Evolutionary conservation across 2,888 invertebrate genomes (phyloP), one percentile per base, ranked within the genome.

Genomic region (Cephonodes hylas): DNA sequence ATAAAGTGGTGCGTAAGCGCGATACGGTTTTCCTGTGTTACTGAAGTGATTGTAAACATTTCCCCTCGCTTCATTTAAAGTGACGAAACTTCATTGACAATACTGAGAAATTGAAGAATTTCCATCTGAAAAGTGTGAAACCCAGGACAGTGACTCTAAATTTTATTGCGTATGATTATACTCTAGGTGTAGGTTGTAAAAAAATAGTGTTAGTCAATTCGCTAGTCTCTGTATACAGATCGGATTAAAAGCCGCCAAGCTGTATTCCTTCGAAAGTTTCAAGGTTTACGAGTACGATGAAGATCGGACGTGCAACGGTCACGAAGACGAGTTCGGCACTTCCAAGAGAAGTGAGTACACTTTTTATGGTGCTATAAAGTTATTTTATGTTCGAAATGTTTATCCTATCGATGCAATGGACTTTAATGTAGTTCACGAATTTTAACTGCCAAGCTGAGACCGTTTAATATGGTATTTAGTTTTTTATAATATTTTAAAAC

Each of bases 251-350:
- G 80, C 81, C 85, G 86, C 72, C 92, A 92, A 91, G 86, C 92
- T 92, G 92, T 92, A 91, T 92, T 92, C 92, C 82, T 89, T 92
- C 82, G 91, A 92, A 74, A 91, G 87, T 83, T 92, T 92, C 81
- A 89, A 92, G 83, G 90, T 86, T 70, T 92, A 91, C 74, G 91
- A 91, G 83, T 92, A 91, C 73, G 92, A 91, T 81, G 91, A 87
- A 67, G 92, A 91, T 67, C 79, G 83, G 67, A 79, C 83, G 73
- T 91, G 80, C 81, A 87, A 87, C 70, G 86, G 84, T 62, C 89
- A 87, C 68, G 91, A 91, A 67, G 91, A 91, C 77, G 88, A 79
- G 65, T 91, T 89, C 77, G 86, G 85, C 64, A 83, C 86, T 69
- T 80, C 86, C 71, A 89, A 89, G 70, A 87, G 90, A 80, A 91